Conservation (phyloP, 2,113 vertebrate species). For the Macquaria australasica region DNA sequence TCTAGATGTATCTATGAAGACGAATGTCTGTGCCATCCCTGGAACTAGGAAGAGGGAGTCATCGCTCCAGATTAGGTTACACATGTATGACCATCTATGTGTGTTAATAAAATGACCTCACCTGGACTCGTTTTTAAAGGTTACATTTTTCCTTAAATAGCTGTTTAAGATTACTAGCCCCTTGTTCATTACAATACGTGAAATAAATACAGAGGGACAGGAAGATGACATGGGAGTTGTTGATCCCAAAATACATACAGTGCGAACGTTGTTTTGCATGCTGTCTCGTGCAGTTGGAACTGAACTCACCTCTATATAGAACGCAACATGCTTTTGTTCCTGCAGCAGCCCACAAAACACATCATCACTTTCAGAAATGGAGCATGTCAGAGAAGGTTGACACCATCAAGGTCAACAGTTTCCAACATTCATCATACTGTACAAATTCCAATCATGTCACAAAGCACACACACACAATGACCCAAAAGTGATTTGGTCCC, state of each 20-base stretch:
- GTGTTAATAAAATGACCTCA: neutral
- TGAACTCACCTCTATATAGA: slow-evolving; percentile 28
- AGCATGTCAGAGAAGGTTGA: neutral
- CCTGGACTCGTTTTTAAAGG: neutral
- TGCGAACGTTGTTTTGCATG: neutral
- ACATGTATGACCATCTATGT: slow-evolving; percentile 10
- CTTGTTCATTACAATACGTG: neutral
- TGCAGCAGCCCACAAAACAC: slow-evolving; percentile 26
- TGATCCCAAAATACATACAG: slow-evolving; percentile 3
- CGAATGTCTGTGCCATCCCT: slow-evolving; percentile 20
- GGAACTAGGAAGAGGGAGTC: neutral
- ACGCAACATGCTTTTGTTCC: slow-evolving; percentile 21
- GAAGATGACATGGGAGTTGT: neutral
- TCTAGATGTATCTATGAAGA: slow-evolving; percentile 26
- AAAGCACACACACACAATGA: neutral
- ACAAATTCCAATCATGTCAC: neutral
- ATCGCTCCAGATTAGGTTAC: slow-evolving; percentile 20
- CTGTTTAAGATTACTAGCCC: neutral
- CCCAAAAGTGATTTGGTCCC: neutral
- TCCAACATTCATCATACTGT: neutral
- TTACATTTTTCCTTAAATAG: neutral
- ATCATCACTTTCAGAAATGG: slow-evolving; percentile 17
- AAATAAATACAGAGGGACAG: neutral
- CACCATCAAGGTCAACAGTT: slow-evolving; percentile 22
- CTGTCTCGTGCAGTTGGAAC: neutral